Conservation (phyloP, 2,113 vertebrate genomes). For the Egretta garzetta region DNA sequence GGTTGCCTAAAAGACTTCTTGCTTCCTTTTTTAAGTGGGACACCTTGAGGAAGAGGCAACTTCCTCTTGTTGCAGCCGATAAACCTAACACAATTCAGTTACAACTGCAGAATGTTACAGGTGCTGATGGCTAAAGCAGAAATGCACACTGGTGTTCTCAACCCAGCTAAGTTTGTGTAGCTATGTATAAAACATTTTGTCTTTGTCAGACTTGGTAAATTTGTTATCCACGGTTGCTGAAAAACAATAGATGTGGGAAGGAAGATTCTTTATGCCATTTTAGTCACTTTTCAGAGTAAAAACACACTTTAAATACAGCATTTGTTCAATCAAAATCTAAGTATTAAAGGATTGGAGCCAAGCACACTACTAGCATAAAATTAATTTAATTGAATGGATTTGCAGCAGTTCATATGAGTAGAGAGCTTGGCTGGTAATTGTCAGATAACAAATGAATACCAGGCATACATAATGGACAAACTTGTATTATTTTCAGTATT, state of each 20-base stretch:
- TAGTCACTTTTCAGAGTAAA: constrained; percentile 16
- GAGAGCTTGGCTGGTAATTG: constrained; percentile 1
- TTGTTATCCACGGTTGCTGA: neutral
- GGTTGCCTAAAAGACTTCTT: neutral
- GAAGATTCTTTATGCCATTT: neutral
- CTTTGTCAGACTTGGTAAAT: neutral
- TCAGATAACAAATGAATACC: neutral
- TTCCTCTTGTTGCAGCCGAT: neutral
- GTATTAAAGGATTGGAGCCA: constrained; percentile 40
- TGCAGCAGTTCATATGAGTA: neutral
- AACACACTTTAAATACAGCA: constrained; percentile 1
- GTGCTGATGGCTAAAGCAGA: neutral
- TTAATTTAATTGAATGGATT: neutral
- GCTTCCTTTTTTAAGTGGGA: neutral
- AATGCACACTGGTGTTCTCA: neutral
- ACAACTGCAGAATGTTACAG: neutral
- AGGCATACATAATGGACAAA: neutral
- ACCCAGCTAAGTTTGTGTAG: neutral
- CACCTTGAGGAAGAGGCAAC: neutral
- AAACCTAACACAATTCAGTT: neutral
- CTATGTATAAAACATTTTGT: neutral
- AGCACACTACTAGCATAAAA: neutral
- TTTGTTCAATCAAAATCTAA: neutral
- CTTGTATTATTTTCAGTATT: constrained; percentile 47
- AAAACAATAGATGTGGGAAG: neutral